phyloP scores from a whole-genome alignment of 2,888 invertebrate genomes.

The Troides helena region DNA sequence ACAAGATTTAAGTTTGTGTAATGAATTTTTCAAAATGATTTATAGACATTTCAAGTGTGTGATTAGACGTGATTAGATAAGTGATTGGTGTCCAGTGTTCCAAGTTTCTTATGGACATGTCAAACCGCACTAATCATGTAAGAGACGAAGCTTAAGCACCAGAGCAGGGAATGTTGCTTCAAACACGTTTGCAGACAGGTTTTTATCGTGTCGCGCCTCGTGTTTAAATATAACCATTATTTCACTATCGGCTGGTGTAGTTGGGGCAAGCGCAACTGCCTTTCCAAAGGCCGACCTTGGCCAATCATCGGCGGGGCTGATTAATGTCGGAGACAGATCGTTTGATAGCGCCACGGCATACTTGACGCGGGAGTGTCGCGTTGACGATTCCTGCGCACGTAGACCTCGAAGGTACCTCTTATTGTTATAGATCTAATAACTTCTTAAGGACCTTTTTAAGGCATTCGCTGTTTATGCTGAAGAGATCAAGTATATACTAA shows the following conservation, averaged over 20 bases:
- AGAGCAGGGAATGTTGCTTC: constrained; percentile 26
- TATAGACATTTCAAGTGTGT: constrained; percentile 5
- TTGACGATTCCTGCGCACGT: no score
- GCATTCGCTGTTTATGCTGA: no score
- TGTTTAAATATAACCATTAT: constrained; percentile 29
- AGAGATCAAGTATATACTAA: no score
- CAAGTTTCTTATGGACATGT: constrained; percentile 21
- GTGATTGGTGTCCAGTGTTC: constrained; percentile 16
- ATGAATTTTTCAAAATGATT: constrained; percentile 1
- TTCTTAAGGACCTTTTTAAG: no score
- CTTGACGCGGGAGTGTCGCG: background rate
- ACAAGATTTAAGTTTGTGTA: no score
- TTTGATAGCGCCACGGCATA: constrained; percentile 25
- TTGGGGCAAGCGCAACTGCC: constrained; percentile 39
- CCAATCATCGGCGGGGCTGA: constrained; percentile 43
- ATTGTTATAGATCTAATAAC: no score
- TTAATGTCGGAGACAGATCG: constrained; percentile 49
- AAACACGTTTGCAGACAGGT: constrained; percentile 28
- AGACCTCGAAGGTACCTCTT: no score
- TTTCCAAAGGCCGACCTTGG: constrained; percentile 60
- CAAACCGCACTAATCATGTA: constrained; percentile 28
- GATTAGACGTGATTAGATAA: constrained; percentile 19
- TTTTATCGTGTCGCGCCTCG: constrained; percentile 25
- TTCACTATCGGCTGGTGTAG: constrained; percentile 25
- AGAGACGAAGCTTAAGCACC: constrained; percentile 29